Evolutionary conservation across 2,797 vertebrate genomes (phyloP).

Genomic region (Salarias fasciatus): DNA sequence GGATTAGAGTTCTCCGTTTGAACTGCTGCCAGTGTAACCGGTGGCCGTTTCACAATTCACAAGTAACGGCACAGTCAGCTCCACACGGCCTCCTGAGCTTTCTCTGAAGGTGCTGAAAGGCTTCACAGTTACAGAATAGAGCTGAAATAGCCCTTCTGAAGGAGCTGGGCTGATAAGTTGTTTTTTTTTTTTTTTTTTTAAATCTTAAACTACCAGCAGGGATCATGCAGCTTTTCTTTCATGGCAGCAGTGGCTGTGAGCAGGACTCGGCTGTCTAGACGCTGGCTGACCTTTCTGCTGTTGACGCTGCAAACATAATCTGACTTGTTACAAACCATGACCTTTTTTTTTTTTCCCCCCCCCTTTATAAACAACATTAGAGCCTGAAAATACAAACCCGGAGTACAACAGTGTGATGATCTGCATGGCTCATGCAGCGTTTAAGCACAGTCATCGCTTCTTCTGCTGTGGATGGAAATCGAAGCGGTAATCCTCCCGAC

Average conservation of each 20-base stretch:
- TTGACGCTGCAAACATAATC: slow-evolving; percentile 37
- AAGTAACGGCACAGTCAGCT: too few relatives aligned
- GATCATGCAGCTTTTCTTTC: slow-evolving; percentile 21
- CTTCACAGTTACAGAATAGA: not conserved
- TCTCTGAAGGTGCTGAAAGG: not conserved
- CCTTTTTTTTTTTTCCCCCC: slow-evolving; percentile 63
- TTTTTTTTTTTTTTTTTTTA: not conserved
- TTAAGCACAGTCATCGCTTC: too few relatives aligned
- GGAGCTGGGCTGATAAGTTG: not conserved
- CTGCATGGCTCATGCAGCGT: too few relatives aligned
- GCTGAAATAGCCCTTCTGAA: not conserved
- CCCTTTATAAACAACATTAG: too few relatives aligned
- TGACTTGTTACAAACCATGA: slow-evolving; percentile 56
- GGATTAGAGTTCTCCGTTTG: too few relatives aligned
- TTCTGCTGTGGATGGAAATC: too few relatives aligned
- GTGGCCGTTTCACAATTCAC: too few relatives aligned
- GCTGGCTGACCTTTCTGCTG: slow-evolving; percentile 71
- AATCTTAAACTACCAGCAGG: slow-evolving; percentile 35
- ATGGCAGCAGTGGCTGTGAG: slow-evolving; percentile 31
- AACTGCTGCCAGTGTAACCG: too few relatives aligned
- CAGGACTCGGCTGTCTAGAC: slow-evolving; percentile 63
- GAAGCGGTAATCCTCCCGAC: too few relatives aligned
- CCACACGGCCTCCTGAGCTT: too few relatives aligned
- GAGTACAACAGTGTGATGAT: too few relatives aligned
- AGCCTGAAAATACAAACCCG: too few relatives aligned